Percentiles rank a stretch among this genome's conserved stretches.
These are phyloP conservation scores for Syngnathus acus DNA, from an alignment of 2,797 vertebrate species.

Conservation along the genomic window DNA sequence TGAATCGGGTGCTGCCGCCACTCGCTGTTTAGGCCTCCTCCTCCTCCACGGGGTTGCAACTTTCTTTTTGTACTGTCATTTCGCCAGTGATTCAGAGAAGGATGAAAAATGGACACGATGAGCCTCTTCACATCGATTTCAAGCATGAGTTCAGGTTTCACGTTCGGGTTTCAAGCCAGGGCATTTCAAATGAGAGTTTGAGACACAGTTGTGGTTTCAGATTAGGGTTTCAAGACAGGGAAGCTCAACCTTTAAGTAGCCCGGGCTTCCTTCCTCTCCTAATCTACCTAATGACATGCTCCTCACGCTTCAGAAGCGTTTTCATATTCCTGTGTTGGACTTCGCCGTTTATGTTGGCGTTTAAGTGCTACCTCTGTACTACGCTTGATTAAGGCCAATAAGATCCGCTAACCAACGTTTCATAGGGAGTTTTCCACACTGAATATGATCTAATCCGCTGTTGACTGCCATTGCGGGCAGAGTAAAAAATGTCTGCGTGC, in stretches of 20 bases:
- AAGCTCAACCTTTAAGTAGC: background rate
- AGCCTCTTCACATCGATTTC: constrained; percentile 3
- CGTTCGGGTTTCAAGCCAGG: background rate
- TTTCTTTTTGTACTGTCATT: constrained; percentile 39
- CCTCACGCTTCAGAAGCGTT: background rate
- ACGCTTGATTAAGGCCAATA: constrained; percentile 35
- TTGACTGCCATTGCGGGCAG: constrained; percentile 25
- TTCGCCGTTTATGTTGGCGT: constrained; percentile 17
- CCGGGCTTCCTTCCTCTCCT: background rate
- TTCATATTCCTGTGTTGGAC: background rate
- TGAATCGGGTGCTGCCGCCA: constrained; percentile 37
- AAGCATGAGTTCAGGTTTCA: background rate
- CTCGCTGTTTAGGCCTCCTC: constrained; percentile 28
- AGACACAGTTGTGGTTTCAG: background rate
- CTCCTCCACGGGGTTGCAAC: constrained; percentile 23
- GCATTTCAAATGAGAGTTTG: background rate
- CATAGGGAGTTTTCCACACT: constrained; percentile 20
- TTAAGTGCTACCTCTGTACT: constrained; percentile 19
- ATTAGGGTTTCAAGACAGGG: background rate
- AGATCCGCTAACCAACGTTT: constrained; percentile 22
- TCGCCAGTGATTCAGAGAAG: constrained; percentile 36
- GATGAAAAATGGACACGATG: constrained; percentile 35
- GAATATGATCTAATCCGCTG: constrained; percentile 30
- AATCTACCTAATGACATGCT: background rate
- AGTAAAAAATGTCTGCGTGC: constrained; percentile 7